A percentile compares a stretch with the other conserved stretches of the same genome.
phyloP scores from a whole-genome alignment of 2,888 invertebrate genomes.

The Cerceris rybyensis region DNA sequence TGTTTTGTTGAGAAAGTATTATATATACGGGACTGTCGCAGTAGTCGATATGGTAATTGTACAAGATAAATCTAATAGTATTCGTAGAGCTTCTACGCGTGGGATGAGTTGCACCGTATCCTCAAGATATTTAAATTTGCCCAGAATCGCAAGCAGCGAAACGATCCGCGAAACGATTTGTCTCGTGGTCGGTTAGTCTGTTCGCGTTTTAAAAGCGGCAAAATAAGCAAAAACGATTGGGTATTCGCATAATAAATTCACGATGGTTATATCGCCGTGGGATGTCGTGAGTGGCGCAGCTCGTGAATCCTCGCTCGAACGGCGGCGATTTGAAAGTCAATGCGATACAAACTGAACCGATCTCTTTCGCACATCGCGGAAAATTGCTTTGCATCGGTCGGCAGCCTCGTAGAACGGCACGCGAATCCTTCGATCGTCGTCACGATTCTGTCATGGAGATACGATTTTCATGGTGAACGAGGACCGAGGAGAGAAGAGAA shows the following conservation, averaged over 20 bases:
- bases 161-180: background rate
- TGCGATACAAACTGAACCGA: conserved; percentile 16
- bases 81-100: background rate
- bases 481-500: background rate
- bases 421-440: conserved; percentile 32
- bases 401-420: conserved; percentile 20
- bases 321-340: conserved; percentile 44
- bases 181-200: background rate
- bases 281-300: conserved; percentile 6
- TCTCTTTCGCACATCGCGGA: conserved; percentile 27
- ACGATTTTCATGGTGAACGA: conserved; percentile 33
- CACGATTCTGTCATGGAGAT: conserved; percentile 22
- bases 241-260: conserved; percentile 33
- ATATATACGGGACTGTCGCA: too few relatives aligned
- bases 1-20: too few relatives aligned
- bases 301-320: conserved; percentile 21
- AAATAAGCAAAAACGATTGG: conserved; percentile 5
- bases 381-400: conserved; percentile 33
- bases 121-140: background rate
- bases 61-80: too few relatives aligned
- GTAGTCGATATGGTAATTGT: too few relatives aligned
- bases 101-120: background rate
- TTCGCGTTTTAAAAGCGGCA: background rate
- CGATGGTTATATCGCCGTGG: conserved; percentile 26
- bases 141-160: background rate